Evolutionary conservation across 30 jellyfish, hydroid and myxozoan species (phyloP).

Genomic region (Haliclystus octoradiatus): DNA sequence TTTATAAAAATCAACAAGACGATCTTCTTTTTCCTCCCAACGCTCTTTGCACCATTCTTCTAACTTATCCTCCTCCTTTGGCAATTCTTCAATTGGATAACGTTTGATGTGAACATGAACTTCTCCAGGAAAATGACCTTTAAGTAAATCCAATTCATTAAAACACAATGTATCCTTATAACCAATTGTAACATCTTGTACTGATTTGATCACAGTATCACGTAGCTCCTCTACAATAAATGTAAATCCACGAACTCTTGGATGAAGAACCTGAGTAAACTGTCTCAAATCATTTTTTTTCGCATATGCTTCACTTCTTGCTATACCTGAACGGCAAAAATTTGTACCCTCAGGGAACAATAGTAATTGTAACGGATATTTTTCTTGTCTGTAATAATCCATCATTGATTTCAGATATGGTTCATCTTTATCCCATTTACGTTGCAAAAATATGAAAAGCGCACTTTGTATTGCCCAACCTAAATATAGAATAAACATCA

Average conservation of each 20-base stretch:
- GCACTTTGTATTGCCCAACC: slow-evolving; percentile 94
- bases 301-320: slow-evolving; percentile 65
- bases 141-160: slow-evolving; percentile 63
- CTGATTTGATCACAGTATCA: slow-evolving; percentile 35
- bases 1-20: slow-evolving; percentile 59
- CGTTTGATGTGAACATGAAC: slow-evolving; percentile 60
- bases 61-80: slow-evolving; percentile 55
- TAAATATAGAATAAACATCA: slow-evolving; percentile 2
- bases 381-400: slow-evolving; percentile 52
- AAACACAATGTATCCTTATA: slow-evolving; percentile 69
- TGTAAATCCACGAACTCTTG: slow-evolving; percentile 81
- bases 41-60: slow-evolving; percentile 86
- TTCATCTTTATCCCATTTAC: slow-evolving; percentile 86
- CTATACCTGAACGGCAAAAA: slow-evolving; percentile 44
- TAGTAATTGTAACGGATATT: slow-evolving; percentile 73
- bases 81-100: slow-evolving; percentile 45
- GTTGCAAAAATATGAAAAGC: slow-evolving; percentile 54
- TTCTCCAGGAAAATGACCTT: slow-evolving; percentile 85
- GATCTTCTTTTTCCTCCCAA: slow-evolving; percentile 79
- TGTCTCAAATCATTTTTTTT: slow-evolving; percentile 44
- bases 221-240: slow-evolving; percentile 64
- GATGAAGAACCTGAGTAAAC: slow-evolving; percentile 66
- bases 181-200: slow-evolving; percentile 87
- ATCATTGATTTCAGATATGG: slow-evolving; percentile 44
- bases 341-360: slow-evolving; percentile 92